Conservation (phyloP, 1,140 invertebrate species). For the Nasonia longicornis region DNA sequence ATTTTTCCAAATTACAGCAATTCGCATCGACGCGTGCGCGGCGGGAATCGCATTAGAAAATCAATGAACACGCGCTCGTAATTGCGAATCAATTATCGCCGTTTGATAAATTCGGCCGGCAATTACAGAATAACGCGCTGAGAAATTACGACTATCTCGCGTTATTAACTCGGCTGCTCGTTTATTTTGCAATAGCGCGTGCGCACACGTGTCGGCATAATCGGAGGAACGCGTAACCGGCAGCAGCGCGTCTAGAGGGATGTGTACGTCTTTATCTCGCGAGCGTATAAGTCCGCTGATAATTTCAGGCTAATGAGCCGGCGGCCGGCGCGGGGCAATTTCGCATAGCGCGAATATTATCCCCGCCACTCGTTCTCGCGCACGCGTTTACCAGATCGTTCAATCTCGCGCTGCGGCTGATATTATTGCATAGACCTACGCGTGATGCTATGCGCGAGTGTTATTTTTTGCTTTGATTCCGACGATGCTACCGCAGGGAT, state of each 20-base stretch:
- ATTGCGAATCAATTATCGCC: not conserved
- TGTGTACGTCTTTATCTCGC: conserved; percentile 24
- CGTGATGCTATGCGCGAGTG: conserved; percentile 3
- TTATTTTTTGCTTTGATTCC: not conserved
- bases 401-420: conserved; percentile 14
- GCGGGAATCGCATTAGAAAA: not conserved
- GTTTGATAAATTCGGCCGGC: conserved; percentile 10
- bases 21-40: too few species aligned
- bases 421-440: conserved; percentile 1
- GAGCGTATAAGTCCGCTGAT: not conserved
- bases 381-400: conserved; percentile 18
- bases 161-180: conserved; percentile 27
- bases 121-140: not conserved
- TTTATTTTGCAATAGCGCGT: not conserved
- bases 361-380: too few species aligned
- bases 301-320: conserved; percentile 36
- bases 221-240: conserved; percentile 7
- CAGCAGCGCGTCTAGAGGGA: not conserved
- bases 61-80: not conserved
- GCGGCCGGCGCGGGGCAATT: not conserved
- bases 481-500: not conserved
- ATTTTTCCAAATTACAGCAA: not conserved
- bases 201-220: not conserved
- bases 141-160: conserved; percentile 5
- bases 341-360: not conserved